These are phyloP conservation scores for Eupithecia insigniata DNA, from an alignment of 2,888 invertebrate genomes.

Conservation along the genomic window DNA sequence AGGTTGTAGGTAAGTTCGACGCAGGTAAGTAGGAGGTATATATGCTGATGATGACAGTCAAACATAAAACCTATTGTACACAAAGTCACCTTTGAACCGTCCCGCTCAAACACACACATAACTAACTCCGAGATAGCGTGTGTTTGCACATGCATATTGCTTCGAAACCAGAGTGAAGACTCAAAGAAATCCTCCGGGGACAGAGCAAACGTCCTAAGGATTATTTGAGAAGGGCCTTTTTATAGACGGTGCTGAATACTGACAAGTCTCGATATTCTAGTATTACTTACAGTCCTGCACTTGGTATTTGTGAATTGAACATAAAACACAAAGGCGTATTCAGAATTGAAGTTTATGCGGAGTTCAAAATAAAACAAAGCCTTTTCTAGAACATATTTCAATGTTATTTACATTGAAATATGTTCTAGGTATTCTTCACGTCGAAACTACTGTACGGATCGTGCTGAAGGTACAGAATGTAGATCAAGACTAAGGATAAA, in stretches of 20 bases:
- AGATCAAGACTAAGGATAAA: too few species aligned
- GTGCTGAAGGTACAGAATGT: too few species aligned
- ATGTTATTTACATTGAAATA: too few species aligned
- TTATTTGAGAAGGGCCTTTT: slow-evolving; percentile 36
- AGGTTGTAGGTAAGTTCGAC: neutral
- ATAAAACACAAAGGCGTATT: too few species aligned
- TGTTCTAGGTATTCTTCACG: too few species aligned
- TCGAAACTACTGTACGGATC: too few species aligned
- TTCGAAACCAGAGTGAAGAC: slow-evolving; percentile 45
- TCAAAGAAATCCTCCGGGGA: slow-evolving; percentile 60
- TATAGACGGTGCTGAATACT: neutral
- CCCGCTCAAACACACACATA: slow-evolving; percentile 48
- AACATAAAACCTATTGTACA: neutral
- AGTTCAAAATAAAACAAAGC: too few species aligned
- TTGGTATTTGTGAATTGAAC: too few species aligned
- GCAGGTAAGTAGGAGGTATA: neutral
- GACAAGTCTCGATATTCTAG: neutral
- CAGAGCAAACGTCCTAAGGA: slow-evolving; percentile 48
- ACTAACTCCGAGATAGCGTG: slow-evolving; percentile 55
- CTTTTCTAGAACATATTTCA: too few species aligned
- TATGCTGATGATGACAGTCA: neutral
- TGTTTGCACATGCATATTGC: slow-evolving; percentile 70
- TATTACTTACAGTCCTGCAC: too few species aligned
- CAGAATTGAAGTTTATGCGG: too few species aligned
- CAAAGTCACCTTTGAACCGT: slow-evolving; percentile 1